Percentiles rank a stretch among this genome's conserved stretches.
Conservation (phyloP, 2,113 vertebrate genomes). For the Phasianus colchicus region DNA sequence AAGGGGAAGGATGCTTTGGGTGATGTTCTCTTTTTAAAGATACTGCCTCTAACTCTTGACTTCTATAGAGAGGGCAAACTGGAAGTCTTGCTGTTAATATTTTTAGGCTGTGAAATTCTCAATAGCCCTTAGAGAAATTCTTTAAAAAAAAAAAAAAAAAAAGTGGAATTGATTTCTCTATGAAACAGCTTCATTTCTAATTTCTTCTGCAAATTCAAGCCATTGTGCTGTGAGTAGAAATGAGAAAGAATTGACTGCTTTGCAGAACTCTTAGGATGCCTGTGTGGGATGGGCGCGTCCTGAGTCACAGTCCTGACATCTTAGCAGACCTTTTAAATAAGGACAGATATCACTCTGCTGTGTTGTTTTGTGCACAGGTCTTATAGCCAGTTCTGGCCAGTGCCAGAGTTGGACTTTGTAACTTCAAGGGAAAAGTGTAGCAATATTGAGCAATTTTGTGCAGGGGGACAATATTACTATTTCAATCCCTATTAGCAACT, state of each 20-base stretch:
- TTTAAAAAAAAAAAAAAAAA: background rate
- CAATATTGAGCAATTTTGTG: background rate
- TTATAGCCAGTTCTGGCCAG: background rate
- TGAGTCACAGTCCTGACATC: background rate
- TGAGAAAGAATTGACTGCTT: background rate
- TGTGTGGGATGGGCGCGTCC: background rate
- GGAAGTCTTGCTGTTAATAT: background rate
- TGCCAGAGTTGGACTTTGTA: background rate
- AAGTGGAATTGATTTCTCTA: background rate
- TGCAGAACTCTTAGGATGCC: background rate
- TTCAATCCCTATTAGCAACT: background rate
- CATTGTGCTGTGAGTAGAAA: background rate
- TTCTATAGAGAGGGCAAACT: background rate
- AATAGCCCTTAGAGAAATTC: background rate
- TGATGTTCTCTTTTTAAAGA: background rate
- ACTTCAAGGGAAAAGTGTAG: background rate
- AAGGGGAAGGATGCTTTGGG: background rate
- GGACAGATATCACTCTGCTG: background rate
- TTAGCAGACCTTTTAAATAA: background rate
- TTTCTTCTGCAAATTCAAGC: background rate
- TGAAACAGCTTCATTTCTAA: background rate
- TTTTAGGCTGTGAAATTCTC: background rate
- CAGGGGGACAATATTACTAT: background rate
- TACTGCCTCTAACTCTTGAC: background rate
- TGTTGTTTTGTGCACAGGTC: background rate